A percentile compares a stretch with the other conserved stretches of the same genome.
Evolutionary conservation across 2,888 invertebrate genomes (phyloP).

Genomic region (Sesia apiformis): DNA sequence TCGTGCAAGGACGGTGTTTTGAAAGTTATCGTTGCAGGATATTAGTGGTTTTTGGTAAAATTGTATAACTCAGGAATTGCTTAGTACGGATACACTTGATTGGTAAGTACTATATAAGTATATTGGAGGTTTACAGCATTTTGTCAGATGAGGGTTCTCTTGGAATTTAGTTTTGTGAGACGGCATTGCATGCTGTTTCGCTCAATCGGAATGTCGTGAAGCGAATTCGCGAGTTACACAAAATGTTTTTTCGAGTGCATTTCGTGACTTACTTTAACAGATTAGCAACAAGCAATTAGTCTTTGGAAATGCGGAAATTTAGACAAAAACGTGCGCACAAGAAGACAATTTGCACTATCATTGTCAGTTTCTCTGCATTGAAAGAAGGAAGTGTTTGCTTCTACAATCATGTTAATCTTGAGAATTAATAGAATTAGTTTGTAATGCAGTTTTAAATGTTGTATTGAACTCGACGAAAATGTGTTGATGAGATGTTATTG

Average conservation of each 20-base stretch:
- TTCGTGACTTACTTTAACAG: not conserved
- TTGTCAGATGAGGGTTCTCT: constrained; percentile 16
- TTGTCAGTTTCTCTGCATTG: no score
- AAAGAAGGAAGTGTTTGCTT: no score
- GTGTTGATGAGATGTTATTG: no score
- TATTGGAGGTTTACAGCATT: constrained; percentile 13
- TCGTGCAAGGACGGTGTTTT: constrained; percentile 50
- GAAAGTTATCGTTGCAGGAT: constrained; percentile 32
- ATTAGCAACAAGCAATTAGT: not conserved
- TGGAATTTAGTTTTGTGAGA: not conserved
- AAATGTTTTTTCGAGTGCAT: not conserved
- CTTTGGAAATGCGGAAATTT: not conserved
- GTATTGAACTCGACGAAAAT: no score
- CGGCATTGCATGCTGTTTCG: constrained; percentile 3
- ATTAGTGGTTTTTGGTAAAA: constrained; percentile 32
- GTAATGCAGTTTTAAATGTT: no score
- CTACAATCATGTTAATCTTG: no score
- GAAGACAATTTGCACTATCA: no score
- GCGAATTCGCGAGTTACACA: constrained; percentile 1
- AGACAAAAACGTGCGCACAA: no score
- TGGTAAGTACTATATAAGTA: constrained; percentile 4
- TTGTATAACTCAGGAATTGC: constrained; percentile 52
- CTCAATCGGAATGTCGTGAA: constrained; percentile 1
- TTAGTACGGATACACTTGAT: constrained; percentile 26
- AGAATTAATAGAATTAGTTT: no score